These are phyloP conservation scores for Cephus runcator DNA, from an alignment of 2,888 invertebrate species.

Conservation along the genomic window DNA sequence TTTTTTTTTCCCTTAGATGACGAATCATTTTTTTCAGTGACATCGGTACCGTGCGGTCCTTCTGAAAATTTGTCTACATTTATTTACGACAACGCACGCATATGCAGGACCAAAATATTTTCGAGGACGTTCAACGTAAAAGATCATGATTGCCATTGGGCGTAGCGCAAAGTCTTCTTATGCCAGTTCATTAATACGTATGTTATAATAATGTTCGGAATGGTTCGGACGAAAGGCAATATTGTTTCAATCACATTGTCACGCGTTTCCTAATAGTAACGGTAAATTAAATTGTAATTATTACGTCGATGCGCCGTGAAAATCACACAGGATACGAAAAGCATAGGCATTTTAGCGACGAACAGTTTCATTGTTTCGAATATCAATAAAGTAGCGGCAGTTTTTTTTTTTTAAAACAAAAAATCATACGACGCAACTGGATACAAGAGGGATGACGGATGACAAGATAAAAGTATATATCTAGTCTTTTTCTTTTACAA, in stretches of 20 bases:
- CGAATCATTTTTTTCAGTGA: too few relatives aligned
- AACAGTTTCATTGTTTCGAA: background rate
- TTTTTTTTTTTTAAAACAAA: background rate
- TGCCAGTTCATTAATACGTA: background rate
- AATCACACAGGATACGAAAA: background rate
- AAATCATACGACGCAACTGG: background rate
- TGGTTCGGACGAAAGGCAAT: background rate
- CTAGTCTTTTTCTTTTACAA: background rate
- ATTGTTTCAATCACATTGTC: background rate
- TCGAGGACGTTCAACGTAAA: background rate
- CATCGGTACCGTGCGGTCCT: too few relatives aligned
- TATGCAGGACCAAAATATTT: background rate
- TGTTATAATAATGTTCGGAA: background rate
- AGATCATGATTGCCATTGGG: background rate
- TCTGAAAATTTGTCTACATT: too few relatives aligned
- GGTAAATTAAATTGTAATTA: background rate
- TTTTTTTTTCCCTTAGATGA: background rate
- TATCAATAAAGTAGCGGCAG: background rate
- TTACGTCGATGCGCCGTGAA: background rate
- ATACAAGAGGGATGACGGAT: background rate
- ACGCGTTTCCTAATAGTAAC: background rate
- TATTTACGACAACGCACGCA: background rate
- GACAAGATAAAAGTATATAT: background rate
- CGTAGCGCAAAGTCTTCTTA: background rate
- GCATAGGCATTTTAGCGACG: background rate